Evolutionary conservation across 2,797 vertebrate genomes (phyloP).

Genomic region (Allobates femoralis): DNA sequence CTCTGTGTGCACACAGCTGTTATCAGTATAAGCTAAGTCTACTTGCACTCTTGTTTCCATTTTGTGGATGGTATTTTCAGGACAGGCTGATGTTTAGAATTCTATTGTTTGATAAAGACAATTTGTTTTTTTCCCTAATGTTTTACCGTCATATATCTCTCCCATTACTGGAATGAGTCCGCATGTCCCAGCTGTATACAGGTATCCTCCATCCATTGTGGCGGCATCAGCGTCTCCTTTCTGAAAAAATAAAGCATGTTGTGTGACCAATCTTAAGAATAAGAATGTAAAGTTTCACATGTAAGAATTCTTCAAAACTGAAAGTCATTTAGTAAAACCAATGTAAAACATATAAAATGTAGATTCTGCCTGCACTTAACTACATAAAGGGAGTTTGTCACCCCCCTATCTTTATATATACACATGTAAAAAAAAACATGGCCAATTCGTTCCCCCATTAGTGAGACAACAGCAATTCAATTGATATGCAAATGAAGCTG

Average conservation of each 20-base stretch:
- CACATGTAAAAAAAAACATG: too few relatives aligned
- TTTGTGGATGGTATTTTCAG: background rate
- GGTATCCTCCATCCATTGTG: conserved; percentile 85
- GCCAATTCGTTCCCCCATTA: too few relatives aligned
- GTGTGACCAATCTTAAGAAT: background rate
- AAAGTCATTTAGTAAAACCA: background rate
- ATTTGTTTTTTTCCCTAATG: background rate
- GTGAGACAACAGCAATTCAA: too few relatives aligned
- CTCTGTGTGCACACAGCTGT: too few relatives aligned
- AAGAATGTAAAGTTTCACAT: background rate
- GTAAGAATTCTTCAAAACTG: too few relatives aligned
- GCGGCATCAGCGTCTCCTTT: conserved; percentile 87
- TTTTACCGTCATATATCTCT: conserved; percentile 78
- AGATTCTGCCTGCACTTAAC: too few relatives aligned
- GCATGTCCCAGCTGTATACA: conserved; percentile 87
- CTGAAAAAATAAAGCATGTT: conserved; percentile 70
- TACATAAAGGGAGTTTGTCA: too few relatives aligned
- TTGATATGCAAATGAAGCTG: too few relatives aligned
- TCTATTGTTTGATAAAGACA: background rate
- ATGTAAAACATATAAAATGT: too few relatives aligned
- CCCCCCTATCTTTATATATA: too few relatives aligned
- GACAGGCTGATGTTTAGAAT: background rate
- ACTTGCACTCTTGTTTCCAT: too few relatives aligned
- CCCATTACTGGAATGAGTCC: conserved; percentile 87
- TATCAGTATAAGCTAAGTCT: too few relatives aligned